phyloP scores from a whole-genome alignment of 2,888 invertebrate species.

The Philhelius pedissequus region DNA sequence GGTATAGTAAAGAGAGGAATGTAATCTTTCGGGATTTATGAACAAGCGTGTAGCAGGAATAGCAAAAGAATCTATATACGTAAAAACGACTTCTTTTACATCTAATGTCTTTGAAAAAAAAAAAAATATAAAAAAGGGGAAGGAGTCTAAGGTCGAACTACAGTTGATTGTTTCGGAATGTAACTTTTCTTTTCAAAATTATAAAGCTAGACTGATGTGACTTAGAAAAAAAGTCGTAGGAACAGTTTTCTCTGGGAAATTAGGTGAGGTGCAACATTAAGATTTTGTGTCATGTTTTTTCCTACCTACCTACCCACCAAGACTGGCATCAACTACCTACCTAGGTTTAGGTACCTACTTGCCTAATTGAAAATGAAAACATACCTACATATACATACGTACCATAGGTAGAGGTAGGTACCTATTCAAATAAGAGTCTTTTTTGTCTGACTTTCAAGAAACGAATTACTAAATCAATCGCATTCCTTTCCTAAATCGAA shows the following conservation, averaged over 20 bases:
- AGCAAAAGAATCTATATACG: neutral
- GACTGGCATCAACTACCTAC: too few relatives aligned
- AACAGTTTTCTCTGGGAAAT: neutral
- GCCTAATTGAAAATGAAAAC: too few relatives aligned
- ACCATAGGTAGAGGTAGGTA: too few relatives aligned
- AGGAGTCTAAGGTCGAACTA: conserved; percentile 31
- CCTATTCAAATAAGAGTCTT: too few relatives aligned
- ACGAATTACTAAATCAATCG: neutral
- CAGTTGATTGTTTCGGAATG: conserved; percentile 32
- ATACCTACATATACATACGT: too few relatives aligned
- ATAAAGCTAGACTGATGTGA: neutral
- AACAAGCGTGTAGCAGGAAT: conserved; percentile 1
- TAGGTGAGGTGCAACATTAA: neutral
- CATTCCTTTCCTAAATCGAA: conserved; percentile 13
- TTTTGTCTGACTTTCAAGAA: neutral
- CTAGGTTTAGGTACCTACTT: too few relatives aligned
- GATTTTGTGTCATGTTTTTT: neutral
- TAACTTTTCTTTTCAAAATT: too few relatives aligned
- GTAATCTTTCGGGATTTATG: conserved; percentile 35
- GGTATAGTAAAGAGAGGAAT: too few relatives aligned
- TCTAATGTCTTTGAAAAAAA: neutral
- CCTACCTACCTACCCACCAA: too few relatives aligned
- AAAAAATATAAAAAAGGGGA: neutral
- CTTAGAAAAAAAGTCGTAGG: neutral
- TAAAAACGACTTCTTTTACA: conserved; percentile 30